A percentile compares a stretch with the other conserved stretches of the same genome.
phyloP scores from a whole-genome alignment of 2,113 vertebrate genomes.

The Setophaga coronata region DNA sequence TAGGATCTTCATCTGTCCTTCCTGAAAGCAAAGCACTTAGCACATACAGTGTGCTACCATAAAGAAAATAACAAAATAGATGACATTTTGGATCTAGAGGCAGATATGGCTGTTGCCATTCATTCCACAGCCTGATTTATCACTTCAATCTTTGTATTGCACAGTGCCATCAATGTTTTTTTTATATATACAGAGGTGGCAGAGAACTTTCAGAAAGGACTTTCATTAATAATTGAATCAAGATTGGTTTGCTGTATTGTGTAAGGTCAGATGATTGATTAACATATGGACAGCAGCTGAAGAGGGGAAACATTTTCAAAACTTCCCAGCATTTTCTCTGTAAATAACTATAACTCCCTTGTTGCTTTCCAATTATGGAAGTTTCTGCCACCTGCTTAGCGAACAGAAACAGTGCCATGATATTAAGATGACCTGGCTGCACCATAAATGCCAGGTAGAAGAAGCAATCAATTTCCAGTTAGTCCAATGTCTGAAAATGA shows the following conservation, averaged over 20 bases:
- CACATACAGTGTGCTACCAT: background rate
- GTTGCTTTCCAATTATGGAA: background rate
- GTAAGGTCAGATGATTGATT: slow-evolving; percentile 9
- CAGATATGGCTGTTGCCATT: slow-evolving; percentile 39
- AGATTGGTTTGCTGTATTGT: background rate
- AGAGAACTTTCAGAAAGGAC: background rate
- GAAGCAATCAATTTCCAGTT: background rate
- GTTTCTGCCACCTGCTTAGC: background rate
- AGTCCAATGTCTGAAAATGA: background rate
- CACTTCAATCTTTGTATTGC: background rate
- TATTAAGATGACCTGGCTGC: background rate
- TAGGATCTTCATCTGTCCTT: background rate
- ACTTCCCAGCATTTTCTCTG: background rate
- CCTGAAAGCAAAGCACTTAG: slow-evolving; percentile 23
- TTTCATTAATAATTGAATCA: slow-evolving; percentile 30
- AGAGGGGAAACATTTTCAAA: background rate
- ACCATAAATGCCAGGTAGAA: background rate
- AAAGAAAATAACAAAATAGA: slow-evolving; percentile 53
- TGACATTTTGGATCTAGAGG: slow-evolving; percentile 44
- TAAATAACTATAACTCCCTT: background rate
- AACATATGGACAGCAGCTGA: background rate
- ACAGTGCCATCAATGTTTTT: background rate
- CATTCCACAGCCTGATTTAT: slow-evolving; percentile 23
- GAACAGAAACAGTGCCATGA: background rate
- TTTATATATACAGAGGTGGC: background rate